Evolutionary conservation across 2,113 vertebrate genomes (phyloP), one percentile per base, ranked within the genome.

Genomic region (Solenodon paradoxus): DNA sequence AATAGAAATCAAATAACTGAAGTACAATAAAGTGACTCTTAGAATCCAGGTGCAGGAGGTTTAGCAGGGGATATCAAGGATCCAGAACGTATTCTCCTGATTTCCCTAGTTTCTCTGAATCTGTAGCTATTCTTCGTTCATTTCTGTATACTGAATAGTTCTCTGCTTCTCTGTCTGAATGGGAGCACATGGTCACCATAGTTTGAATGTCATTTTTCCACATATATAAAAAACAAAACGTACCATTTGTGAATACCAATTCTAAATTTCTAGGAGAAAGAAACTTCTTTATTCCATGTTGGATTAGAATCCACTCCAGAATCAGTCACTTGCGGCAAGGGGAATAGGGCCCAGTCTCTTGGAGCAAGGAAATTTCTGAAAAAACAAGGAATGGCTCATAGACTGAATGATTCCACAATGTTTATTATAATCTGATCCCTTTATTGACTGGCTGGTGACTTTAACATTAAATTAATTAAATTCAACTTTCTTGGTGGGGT

Each of bases 1-100:
- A 94, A 80, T 91, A 71, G 63, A 78, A 89, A 68, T 89, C n/a
- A 93, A 84, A 11, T 90, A 53, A 26, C 40, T 51, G 88, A 95
- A 92, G 45, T 68, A 85, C 90, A 72, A 26, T 78, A 80, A 83
- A 64, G 9, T 45, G 42, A 80, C 12, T 68, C 68, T 94, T 72
- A 80, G 57, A 74, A 45, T 53, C 40, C 40, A 71, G 20, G 20
- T 63, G 26, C 69, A 81, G 59, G 20, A 24, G 10, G 15, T 82
- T 40, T n/a, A 63, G 26, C 72, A 92, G 26, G 61, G 53, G 6
- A 47, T 78, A 9, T 90, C 49, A 64, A 17, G 13, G 75, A 49
- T 74, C 78, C 42, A 74, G 84, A 69, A 61, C 15, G 4, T 32
- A 47, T 13, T 57, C 35, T 42, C 28, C 28, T 79, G 3, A n/a